Percentiles rank a stretch among this genome's conserved stretches.
These are phyloP conservation scores for Thecophora atra DNA, from an alignment of 2,888 invertebrate species.

Conservation along the genomic window DNA sequence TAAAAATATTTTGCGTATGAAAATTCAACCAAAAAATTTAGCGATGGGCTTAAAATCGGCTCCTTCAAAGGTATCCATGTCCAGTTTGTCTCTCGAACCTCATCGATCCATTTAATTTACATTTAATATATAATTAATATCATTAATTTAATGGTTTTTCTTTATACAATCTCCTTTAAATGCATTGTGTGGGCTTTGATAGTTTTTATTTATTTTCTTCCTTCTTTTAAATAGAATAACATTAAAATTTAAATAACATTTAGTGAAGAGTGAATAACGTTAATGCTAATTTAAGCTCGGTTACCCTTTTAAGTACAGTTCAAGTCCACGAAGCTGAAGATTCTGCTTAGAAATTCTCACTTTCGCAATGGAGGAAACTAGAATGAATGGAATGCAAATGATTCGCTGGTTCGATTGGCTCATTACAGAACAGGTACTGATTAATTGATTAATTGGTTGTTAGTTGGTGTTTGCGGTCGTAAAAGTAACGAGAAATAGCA, in stretches of 20 bases:
- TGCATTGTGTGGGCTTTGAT: no score
- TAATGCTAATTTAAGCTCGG: neutral
- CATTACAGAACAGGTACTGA: constrained; percentile 24
- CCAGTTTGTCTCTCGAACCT: no score
- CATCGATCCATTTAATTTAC: no score
- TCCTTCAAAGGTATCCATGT: no score
- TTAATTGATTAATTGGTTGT: constrained; percentile 18
- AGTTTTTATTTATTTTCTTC: neutral
- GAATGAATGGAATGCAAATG: constrained; percentile 22
- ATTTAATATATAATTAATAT: no score
- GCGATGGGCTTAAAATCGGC: no score
- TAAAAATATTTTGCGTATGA: no score
- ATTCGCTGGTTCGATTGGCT: neutral
- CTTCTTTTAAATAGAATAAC: neutral
- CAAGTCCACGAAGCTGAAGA: neutral
- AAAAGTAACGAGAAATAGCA: neutral
- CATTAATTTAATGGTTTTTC: no score
- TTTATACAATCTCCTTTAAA: no score
- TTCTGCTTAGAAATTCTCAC: neutral
- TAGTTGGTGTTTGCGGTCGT: neutral
- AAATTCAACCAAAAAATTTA: no score
- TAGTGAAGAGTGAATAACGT: neutral
- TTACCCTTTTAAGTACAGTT: neutral
- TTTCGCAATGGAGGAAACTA: constrained; percentile 14
- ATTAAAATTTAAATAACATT: neutral